These are phyloP conservation scores for Trimorus sp. DNA, from an alignment of 2,888 invertebrate genomes.

Conservation along the genomic window DNA sequence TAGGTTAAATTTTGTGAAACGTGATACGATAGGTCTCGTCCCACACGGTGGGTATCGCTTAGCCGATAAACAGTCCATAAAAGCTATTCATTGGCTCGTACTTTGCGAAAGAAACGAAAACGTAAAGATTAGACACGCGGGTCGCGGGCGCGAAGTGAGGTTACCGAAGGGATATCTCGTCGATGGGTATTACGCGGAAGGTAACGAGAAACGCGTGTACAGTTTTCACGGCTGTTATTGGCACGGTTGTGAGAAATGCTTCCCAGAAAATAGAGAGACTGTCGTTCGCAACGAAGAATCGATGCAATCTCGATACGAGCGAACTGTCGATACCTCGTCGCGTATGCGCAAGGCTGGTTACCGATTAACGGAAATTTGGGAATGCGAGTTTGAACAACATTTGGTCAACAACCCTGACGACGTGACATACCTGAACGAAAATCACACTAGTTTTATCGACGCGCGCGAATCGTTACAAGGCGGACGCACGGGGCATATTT, in stretches of 20 bases:
- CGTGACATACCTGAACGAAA: not conserved
- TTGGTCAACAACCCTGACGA: not conserved
- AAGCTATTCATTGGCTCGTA: constrained; percentile 64
- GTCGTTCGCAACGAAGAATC: not conserved
- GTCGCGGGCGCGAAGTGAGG: constrained; percentile 24
- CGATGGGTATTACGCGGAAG: not conserved
- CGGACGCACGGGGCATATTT: not conserved
- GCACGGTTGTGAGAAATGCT: not conserved
- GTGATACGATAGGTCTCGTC: constrained; percentile 44
- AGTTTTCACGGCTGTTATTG: constrained; percentile 7
- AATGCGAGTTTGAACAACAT: not conserved
- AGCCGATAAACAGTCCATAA: not conserved
- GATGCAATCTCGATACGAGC: not conserved
- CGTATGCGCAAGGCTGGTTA: not conserved
- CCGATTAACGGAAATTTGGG: not conserved
- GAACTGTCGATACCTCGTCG: not conserved
- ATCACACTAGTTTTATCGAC: not conserved
- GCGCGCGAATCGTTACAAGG: not conserved
- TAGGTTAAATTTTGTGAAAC: constrained; percentile 69
- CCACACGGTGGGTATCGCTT: too few relatives aligned
- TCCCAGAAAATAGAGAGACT: not conserved
- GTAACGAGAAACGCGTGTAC: constrained; percentile 11
- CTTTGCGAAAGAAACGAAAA: not conserved
- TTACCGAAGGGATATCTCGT: not conserved
- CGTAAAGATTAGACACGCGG: not conserved